Base-by-base conservation (phyloP, 2,113 vertebrate species). In the Monarcha castaneiventris region DNA sequence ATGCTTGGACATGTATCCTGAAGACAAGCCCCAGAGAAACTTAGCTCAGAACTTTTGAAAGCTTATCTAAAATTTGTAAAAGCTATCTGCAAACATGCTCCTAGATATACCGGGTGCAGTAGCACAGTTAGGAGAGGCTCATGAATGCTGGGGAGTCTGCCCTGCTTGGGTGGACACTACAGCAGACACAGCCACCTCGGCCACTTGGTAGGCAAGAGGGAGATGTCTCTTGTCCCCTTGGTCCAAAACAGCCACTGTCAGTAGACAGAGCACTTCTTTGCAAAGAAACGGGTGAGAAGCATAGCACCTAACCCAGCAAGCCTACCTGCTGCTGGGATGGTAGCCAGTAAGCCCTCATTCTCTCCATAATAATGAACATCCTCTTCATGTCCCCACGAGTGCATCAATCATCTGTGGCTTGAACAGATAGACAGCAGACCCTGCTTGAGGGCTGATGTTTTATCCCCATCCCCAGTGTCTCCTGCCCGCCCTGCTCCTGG, bases 401-500 rank as follows among this genome's bases (percentile, higher is more conserved):
- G 4, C 0, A 0, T 56, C 23, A 51, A 3, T 52, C 23, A 63
- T n/a, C 63, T 33, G 22, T 21, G 39, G 48, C 18, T 67, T 67
- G 33, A 63, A 30, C 58, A 68, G 63, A 10, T 11, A 23, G 19
- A 39, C 3, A 51, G n/a, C 59, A 73, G 20, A 74, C 2, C 4
- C 22, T 22, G 11, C 9, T 4, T 9, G 7, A 10, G 26, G 54
- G 35, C 12, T 94, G 12, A 55, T 33, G 16, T 29, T 33, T n/a
- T 33, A 41, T 30, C 25, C 10, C 12, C 0, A 4, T 35, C 3
- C 16, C 17, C 39, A 1, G 21, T 46, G 52, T 43, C 17, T 41
- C 11, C 37, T 59, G 23, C 15, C 37, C 58, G 22, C 19, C 19
- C 18, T 37, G 25, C 15, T 83, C n/a, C 73, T 63, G 58, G 25